Conservation (phyloP, 2,113 vertebrate species). For the Brevimyrus niger region DNA sequence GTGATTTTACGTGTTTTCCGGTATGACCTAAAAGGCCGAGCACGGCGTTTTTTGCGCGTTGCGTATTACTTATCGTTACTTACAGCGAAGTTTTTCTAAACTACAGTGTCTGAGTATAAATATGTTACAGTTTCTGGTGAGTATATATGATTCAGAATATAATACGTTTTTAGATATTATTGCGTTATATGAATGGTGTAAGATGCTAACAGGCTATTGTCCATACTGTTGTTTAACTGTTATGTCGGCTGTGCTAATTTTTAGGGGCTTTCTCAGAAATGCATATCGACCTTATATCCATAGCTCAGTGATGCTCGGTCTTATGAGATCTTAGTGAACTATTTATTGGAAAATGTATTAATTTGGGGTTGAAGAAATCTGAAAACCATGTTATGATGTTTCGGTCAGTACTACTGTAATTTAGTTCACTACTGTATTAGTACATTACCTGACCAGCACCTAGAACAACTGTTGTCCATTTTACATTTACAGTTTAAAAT, state of each 20-base stretch:
- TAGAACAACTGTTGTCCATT: not conserved
- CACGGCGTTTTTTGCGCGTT: not conserved
- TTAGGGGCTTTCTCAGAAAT: not conserved
- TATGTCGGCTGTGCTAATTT: not conserved
- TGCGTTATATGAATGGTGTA: not conserved
- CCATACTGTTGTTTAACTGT: not conserved
- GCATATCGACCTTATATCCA: not conserved
- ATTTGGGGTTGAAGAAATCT: not conserved
- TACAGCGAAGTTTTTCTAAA: not conserved
- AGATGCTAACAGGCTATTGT: not conserved
- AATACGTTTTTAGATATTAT: not conserved
- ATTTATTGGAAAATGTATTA: not conserved
- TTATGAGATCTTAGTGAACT: not conserved
- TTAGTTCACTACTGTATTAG: not conserved
- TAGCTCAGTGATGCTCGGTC: not conserved
- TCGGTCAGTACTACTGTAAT: not conserved
- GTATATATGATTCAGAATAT: conserved; percentile 21
- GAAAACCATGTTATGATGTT: not conserved
- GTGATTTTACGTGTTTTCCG: not conserved
- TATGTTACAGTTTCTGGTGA: conserved; percentile 67
- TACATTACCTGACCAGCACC: not conserved
- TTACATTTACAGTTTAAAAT: not conserved
- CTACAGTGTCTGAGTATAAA: not conserved
- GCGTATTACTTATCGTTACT: not conserved
- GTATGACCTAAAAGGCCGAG: not conserved